Conservation (phyloP, 2,113 vertebrate genomes). For the Cephalopholis sonnerati region DNA sequence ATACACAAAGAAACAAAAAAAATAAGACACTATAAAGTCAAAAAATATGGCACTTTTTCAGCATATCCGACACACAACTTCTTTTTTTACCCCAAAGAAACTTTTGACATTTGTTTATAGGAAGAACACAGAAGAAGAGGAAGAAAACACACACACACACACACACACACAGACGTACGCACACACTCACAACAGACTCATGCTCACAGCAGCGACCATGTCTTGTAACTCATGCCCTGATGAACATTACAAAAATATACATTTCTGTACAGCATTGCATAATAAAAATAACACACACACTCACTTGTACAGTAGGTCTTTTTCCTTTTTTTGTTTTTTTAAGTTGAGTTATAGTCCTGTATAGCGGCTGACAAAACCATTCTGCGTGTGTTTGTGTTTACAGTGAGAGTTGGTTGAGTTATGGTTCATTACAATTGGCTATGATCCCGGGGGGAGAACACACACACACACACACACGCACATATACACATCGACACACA, state of each 20-base stretch:
- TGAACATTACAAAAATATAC: constrained; percentile 87
- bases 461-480: constrained; percentile 15
- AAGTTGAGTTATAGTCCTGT: constrained; percentile 54
- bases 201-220: constrained; percentile 69
- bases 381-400: constrained; percentile 64
- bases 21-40: constrained; percentile 77
- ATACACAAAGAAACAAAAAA: constrained; percentile 53
- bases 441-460: constrained; percentile 52
- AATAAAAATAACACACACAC: constrained; percentile 80
- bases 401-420: constrained; percentile 61
- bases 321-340: constrained; percentile 30
- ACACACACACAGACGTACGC: constrained; percentile 38
- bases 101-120: constrained; percentile 67
- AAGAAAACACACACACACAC: constrained; percentile 62
- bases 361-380: constrained; percentile 46
- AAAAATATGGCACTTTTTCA: constrained; percentile 85
- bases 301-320: constrained; percentile 42
- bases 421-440: constrained; percentile 81
- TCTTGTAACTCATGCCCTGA: constrained; percentile 83
- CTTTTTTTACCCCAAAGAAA: constrained; percentile 7
- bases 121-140: constrained; percentile 80
- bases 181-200: constrained; percentile 46
- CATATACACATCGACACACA: constrained; percentile 12
- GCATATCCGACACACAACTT: constrained; percentile 59
- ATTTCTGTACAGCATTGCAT: constrained; percentile 87